A percentile compares a stretch with the other conserved stretches of the same genome.
Evolutionary conservation across 1,140 invertebrate genomes (phyloP).

Genomic region (Augochlora pura): DNA sequence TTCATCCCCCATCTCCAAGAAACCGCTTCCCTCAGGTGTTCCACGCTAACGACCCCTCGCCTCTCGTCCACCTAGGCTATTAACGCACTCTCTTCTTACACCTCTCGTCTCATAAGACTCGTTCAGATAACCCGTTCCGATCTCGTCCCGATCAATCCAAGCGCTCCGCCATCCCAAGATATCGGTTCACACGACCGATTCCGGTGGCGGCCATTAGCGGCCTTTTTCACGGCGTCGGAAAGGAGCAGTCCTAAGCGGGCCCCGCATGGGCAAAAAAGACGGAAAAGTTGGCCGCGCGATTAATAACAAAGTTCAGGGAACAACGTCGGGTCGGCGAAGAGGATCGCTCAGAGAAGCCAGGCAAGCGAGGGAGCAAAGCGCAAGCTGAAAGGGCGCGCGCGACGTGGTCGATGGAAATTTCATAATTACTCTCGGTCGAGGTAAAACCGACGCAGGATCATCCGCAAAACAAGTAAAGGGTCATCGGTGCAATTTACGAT

Average conservation of each 20-base stretch:
- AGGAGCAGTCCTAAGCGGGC: background rate
- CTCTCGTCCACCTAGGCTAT: too few relatives aligned
- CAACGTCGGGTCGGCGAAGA: background rate
- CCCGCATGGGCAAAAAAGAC: too few relatives aligned
- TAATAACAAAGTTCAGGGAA: conserved; percentile 32
- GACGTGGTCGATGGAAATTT: conserved; percentile 40
- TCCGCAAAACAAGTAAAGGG: conserved; percentile 43
- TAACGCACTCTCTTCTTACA: too few relatives aligned
- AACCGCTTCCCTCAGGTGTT: too few relatives aligned
- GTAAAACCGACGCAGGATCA: conserved; percentile 39
- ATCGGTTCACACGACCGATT: background rate
- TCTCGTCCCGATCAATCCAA: too few relatives aligned
- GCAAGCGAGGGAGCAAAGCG: too few relatives aligned
- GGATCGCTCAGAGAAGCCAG: background rate
- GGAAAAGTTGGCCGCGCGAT: background rate
- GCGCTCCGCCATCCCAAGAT: too few relatives aligned
- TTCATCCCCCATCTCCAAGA: too few relatives aligned
- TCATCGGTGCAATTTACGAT: conserved; percentile 42
- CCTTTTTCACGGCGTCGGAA: background rate
- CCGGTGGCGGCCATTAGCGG: background rate
- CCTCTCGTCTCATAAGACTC: too few relatives aligned
- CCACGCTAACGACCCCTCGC: too few relatives aligned
- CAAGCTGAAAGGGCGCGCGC: background rate
- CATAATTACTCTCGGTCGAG: conserved; percentile 35
- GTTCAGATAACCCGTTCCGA: too few relatives aligned